Evolutionary conservation across 2,113 vertebrate genomes (phyloP).

Genomic region (Entelurus aequoreus): DNA sequence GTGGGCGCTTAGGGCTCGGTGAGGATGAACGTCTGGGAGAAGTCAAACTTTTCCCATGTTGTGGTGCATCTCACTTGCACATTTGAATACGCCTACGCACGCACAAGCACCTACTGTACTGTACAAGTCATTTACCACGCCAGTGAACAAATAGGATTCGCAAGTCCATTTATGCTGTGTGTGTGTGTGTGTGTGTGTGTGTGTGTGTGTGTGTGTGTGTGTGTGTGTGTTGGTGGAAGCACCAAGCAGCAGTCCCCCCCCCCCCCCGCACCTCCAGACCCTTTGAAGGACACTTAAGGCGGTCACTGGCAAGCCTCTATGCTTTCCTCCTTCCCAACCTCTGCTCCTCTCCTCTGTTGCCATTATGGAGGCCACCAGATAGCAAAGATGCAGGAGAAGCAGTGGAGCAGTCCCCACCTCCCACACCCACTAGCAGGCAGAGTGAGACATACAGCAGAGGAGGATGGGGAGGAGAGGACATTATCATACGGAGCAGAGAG

Average conservation of each 20-base stretch:
- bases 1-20: not conserved
- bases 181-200: not conserved
- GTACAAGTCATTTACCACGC: slow-evolving; percentile 15
- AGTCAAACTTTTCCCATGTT: slow-evolving; percentile 9
- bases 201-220: too few species aligned
- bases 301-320: slow-evolving; percentile 49
- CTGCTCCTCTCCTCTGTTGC: slow-evolving; percentile 36
- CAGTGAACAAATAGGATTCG: slow-evolving; percentile 7
- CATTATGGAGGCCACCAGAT: slow-evolving; percentile 56
- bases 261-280: slow-evolving; percentile 24
- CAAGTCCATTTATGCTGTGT: slow-evolving; percentile 1
- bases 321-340: slow-evolving; percentile 28
- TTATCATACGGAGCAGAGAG: slow-evolving; percentile 33
- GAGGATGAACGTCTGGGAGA: slow-evolving; percentile 5
- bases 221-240: slow-evolving; percentile 8
- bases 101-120: not conserved
- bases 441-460: slow-evolving; percentile 15
- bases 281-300: slow-evolving; percentile 51
- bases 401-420: slow-evolving; percentile 36
- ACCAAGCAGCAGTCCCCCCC: slow-evolving; percentile 38
- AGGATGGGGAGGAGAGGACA: slow-evolving; percentile 32
- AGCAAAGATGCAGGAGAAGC: slow-evolving; percentile 44
- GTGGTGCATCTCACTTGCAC: not conserved
- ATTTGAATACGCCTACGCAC: slow-evolving; percentile 10
- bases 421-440: slow-evolving; percentile 33